Conservation (phyloP, 1,140 invertebrate species). For the Asobara japonica region DNA sequence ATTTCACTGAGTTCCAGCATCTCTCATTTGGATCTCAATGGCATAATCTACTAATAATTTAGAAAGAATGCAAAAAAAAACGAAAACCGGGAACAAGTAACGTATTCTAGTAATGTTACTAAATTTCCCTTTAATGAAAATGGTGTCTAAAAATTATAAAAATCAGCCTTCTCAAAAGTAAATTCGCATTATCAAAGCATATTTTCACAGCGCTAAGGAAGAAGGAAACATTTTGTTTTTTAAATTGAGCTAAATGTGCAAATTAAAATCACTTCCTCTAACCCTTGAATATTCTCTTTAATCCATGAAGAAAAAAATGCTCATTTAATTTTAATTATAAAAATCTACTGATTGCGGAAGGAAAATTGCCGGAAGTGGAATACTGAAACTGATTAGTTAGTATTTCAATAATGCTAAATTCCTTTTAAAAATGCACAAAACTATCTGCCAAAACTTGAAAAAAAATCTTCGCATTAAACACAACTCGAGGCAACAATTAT, state of each 20-base stretch:
- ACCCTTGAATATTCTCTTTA: slow-evolving; percentile 8
- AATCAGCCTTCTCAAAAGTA: slow-evolving; percentile 65
- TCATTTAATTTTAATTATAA: slow-evolving; percentile 8
- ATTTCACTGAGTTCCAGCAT: slow-evolving; percentile 40
- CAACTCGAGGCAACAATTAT: slow-evolving; percentile 30
- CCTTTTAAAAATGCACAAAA: not conserved
- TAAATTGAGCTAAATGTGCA: slow-evolving; percentile 43
- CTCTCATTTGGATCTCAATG: too few species aligned
- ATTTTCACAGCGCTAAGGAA: slow-evolving; percentile 63
- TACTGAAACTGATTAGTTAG: slow-evolving; percentile 24
- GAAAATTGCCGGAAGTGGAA: slow-evolving; percentile 38
- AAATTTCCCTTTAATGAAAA: slow-evolving; percentile 53
- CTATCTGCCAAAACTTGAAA: slow-evolving; percentile 9
- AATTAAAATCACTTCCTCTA: not conserved
- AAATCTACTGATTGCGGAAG: slow-evolving; percentile 33
- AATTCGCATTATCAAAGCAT: slow-evolving; percentile 59
- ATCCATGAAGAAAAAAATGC: slow-evolving; percentile 21
- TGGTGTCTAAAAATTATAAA: slow-evolving; percentile 58
- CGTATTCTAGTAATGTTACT: slow-evolving; percentile 52
- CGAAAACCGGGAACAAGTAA: slow-evolving; percentile 46
- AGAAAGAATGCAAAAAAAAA: slow-evolving; percentile 39
- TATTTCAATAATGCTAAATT: slow-evolving; percentile 22
- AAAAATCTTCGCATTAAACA: not conserved
- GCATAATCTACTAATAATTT: too few species aligned
- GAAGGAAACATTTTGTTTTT: slow-evolving; percentile 28